Percentiles rank a stretch among this genome's conserved stretches.
Conservation (phyloP, 2,113 vertebrate species). For the Murina feae region DNA sequence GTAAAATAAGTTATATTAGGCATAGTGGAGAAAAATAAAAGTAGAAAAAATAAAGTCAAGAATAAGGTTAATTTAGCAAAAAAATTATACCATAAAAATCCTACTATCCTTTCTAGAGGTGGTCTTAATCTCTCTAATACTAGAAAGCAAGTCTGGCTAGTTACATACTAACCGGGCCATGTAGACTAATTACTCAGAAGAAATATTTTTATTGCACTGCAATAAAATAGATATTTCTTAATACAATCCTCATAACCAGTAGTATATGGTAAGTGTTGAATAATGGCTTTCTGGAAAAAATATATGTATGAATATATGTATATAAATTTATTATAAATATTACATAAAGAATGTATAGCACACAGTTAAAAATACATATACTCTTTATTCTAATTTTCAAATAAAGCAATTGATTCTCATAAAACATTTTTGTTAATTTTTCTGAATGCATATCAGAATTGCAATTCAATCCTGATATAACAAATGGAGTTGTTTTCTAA, state of each 20-base stretch:
- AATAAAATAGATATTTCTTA: slow-evolving; percentile 4
- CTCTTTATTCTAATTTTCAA: background rate
- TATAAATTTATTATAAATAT: background rate
- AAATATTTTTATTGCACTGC: background rate
- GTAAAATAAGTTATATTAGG: background rate
- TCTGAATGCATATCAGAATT: background rate
- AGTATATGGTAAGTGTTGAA: background rate
- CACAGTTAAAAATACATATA: background rate
- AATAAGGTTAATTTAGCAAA: slow-evolving; percentile 7
- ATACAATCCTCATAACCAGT: background rate
- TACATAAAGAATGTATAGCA: background rate
- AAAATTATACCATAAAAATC: background rate
- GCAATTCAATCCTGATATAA: background rate
- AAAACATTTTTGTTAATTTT: background rate
- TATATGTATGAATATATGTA: background rate
- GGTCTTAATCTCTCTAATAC: background rate
- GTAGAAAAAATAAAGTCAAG: background rate
- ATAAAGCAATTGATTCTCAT: background rate
- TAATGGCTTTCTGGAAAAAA: background rate
- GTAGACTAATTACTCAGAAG: background rate
- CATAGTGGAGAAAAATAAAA: background rate
- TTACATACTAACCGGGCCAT: background rate
- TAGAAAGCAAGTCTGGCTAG: background rate
- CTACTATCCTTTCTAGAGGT: background rate
- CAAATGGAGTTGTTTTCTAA: background rate